Evolutionary conservation across 35 echinoderm and acorn worm species (phyloP), one percentile per base, ranked within the genome.

Genomic region (Holothuria glaberrima): DNA sequence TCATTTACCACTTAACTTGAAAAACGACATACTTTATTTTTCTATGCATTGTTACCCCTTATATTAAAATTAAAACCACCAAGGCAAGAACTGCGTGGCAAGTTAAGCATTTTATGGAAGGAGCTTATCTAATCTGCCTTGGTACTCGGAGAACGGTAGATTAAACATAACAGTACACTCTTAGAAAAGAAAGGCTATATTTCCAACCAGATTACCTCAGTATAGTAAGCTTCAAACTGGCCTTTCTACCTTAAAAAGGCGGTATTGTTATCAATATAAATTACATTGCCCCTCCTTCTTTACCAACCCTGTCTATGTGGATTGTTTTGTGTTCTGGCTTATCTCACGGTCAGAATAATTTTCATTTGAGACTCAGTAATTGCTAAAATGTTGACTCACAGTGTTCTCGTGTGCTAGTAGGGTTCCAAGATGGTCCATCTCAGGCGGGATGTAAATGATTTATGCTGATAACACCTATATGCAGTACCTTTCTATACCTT

Each of bases 371-470:
- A 73, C 69, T 73, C 69, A 73, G 69, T 73, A 4, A 73, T 34
- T 73, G 69, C 69, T 73, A 73, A 33, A 73, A 73, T 73, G 69
- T 73, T 73, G 69, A 73, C 69, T n/a, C 0, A 17, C 69, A 30
- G 69, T 12, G 69, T 73, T 73, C 12, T 33, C 30, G 9, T 73
- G 29, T 32, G 32, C 69, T 28, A 73, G 69, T 5, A 72, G 30
- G 17, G 30, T 73, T 32, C 69, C 69, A 73, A 73, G 26, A 24
- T 73, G 69, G 18, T 73, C 69, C 24, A 73, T 73, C 69, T 35
- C 32, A 33, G 69, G 69, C n/a, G n/a, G n/a, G n/a, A 73, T 73
- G 18, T 73, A 73, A 32, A 73, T 73, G 69, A 73, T 73, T 73
- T 35, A 72, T 72, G 34, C 30, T 72, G 30, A 72, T 31, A 72